Evolutionary conservation across 2,888 invertebrate genomes (phyloP).

Genomic region (Macropis europaea): DNA sequence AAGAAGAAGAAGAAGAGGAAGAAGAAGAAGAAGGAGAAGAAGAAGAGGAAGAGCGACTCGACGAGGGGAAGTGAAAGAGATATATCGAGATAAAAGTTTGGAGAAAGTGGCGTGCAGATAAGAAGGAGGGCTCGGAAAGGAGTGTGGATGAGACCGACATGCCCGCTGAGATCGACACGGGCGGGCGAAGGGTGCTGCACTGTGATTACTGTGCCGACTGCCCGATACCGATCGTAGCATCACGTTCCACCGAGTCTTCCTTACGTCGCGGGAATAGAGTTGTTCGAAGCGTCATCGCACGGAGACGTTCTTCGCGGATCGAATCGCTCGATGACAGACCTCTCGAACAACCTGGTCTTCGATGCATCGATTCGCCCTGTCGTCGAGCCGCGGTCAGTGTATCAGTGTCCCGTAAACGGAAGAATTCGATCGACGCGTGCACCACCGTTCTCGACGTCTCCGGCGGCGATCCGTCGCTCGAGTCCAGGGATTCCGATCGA

Average conservation of each 20-base stretch:
- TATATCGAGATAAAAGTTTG: slow-evolving; percentile 11
- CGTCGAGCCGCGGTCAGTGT: too few species aligned
- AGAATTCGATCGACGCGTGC: slow-evolving; percentile 4
- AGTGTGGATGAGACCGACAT: slow-evolving; percentile 77
- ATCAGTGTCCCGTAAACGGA: slow-evolving; percentile 2
- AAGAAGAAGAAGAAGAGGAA: background rate
- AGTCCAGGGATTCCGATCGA: background rate
- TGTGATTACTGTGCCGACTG: slow-evolving; percentile 72
- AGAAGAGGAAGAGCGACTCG: background rate
- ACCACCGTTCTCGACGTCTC: background rate
- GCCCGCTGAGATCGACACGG: slow-evolving; percentile 76
- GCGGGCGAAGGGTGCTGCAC: slow-evolving; percentile 76
- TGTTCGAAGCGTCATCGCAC: slow-evolving; percentile 3
- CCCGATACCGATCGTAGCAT: slow-evolving; percentile 63
- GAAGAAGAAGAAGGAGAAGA: background rate
- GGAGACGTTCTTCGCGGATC: slow-evolving; percentile 16
- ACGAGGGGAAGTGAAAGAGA: background rate
- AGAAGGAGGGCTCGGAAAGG: slow-evolving; percentile 51
- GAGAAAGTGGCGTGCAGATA: slow-evolving; percentile 34
- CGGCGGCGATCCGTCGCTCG: background rate
- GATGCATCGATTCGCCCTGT: background rate
- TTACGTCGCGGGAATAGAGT: slow-evolving; percentile 18
- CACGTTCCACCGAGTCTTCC: slow-evolving; percentile 29
- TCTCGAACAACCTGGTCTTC: background rate
- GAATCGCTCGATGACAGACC: background rate